Evolutionary conservation across 2,797 vertebrate genomes (phyloP).

Genomic region (Vultur gryphus): DNA sequence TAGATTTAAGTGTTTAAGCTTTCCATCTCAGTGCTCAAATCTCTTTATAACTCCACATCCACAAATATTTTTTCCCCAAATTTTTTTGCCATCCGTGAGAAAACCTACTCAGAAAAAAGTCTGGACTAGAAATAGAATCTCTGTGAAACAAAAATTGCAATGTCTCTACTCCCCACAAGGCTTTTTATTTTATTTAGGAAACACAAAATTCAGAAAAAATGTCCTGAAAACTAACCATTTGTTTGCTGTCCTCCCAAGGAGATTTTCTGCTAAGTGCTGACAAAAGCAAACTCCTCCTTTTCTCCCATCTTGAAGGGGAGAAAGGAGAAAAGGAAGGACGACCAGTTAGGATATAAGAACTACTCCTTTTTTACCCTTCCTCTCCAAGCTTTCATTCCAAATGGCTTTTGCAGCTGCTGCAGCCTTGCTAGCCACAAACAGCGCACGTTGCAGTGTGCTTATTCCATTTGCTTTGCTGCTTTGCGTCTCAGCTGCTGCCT

Average conservation of each 20-base stretch:
- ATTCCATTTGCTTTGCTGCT: background rate
- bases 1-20: background rate
- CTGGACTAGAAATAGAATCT: background rate
- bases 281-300: background rate
- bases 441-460: rapidly evolving
- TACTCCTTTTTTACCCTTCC: background rate
- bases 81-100: background rate
- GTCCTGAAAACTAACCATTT: background rate
- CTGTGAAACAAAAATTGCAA: background rate
- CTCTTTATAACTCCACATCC: background rate
- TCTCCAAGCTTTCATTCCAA: background rate
- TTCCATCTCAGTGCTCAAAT: background rate
- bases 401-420: background rate
- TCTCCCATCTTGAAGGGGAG: background rate
- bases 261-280: background rate
- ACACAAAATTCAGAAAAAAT: background rate
- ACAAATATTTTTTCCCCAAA: background rate
- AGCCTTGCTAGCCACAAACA: background rate
- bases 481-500: background rate
- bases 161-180: background rate
- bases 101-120: background rate
- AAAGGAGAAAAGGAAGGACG: background rate
- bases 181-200: background rate
- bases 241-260: background rate
- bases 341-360: background rate